Evolutionary conservation across 2,113 vertebrate species (phyloP).

Genomic region (Toxostoma redivivum): DNA sequence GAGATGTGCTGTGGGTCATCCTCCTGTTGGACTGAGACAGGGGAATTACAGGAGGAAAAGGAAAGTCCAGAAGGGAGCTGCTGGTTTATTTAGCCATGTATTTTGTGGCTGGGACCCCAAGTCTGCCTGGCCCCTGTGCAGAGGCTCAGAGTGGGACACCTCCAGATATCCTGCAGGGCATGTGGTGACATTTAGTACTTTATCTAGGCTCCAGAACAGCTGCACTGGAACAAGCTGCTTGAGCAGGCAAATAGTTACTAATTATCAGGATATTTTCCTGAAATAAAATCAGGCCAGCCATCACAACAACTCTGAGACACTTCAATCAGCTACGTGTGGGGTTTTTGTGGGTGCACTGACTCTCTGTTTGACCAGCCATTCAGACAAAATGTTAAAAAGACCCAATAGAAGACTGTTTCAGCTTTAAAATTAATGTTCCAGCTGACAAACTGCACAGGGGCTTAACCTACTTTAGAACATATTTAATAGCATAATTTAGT

Average conservation of each 20-base stretch:
- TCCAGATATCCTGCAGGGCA: background rate
- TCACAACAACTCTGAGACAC: background rate
- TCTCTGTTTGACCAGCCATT: background rate
- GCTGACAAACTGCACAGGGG: constrained; percentile 47
- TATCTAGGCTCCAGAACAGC: background rate
- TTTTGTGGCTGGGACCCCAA: background rate
- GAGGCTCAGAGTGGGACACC: background rate
- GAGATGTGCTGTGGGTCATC: background rate
- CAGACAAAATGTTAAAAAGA: background rate
- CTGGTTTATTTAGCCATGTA: background rate
- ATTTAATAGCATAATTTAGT: constrained; percentile 60
- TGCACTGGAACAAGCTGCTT: background rate
- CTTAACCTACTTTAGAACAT: constrained; percentile 54
- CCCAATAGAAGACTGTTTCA: background rate
- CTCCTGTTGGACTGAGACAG: background rate
- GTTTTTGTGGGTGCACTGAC: background rate
- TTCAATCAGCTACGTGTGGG: background rate
- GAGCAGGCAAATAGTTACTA: background rate
- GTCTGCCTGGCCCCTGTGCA: fast-evolving
- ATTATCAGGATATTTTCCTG: background rate
- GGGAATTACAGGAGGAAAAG: background rate
- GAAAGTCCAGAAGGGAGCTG: background rate
- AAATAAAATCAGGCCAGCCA: background rate
- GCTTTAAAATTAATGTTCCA: constrained; percentile 54
- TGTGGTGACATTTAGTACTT: background rate